A percentile compares a stretch with the other conserved stretches of the same genome.
Evolutionary conservation across 2,113 vertebrate species (phyloP).

Genomic region (Blennius ocellaris): DNA sequence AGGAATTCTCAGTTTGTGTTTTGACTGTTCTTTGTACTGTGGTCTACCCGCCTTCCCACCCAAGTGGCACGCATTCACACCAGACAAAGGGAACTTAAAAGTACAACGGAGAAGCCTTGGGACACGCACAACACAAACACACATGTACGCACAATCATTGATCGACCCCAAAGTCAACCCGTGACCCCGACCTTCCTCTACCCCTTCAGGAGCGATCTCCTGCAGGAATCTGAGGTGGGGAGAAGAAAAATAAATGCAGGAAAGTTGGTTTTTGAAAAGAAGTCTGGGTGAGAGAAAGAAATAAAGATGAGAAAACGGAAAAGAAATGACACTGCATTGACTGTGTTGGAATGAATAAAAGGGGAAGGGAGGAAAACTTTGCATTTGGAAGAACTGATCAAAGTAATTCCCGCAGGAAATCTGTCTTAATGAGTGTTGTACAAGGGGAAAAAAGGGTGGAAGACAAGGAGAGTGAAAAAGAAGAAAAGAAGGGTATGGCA

Average conservation of each 20-base stretch:
- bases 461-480: slow-evolving; percentile 63
- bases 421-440: slow-evolving; percentile 77
- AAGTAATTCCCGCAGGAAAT: slow-evolving; percentile 74
- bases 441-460: slow-evolving; percentile 56
- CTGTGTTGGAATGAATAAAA: slow-evolving; percentile 70
- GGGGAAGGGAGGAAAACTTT: slow-evolving; percentile 61
- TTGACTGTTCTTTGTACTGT: slow-evolving; percentile 47
- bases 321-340: slow-evolving; percentile 61
- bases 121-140: slow-evolving; percentile 47
- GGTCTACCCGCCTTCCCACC: slow-evolving; percentile 54
- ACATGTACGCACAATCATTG: slow-evolving; percentile 51
- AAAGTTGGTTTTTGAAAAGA: slow-evolving; percentile 58
- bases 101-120: slow-evolving; percentile 55
- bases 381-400: slow-evolving; percentile 80
- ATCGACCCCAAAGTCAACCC: slow-evolving; percentile 67
- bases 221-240: slow-evolving; percentile 23
- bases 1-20: slow-evolving; percentile 38
- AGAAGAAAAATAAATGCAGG: slow-evolving; percentile 14
- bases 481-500: slow-evolving; percentile 49
- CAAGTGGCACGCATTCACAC: slow-evolving; percentile 49
- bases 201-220: slow-evolving; percentile 49
- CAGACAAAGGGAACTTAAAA: slow-evolving; percentile 53
- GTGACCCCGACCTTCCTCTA: slow-evolving; percentile 54
- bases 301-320: slow-evolving; percentile 22
- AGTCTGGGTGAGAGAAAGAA: slow-evolving; percentile 7